Evolutionary conservation across 2,888 invertebrate genomes (phyloP), one percentile per base, ranked within the genome.

Genomic region (Dryadula phaetusa): DNA sequence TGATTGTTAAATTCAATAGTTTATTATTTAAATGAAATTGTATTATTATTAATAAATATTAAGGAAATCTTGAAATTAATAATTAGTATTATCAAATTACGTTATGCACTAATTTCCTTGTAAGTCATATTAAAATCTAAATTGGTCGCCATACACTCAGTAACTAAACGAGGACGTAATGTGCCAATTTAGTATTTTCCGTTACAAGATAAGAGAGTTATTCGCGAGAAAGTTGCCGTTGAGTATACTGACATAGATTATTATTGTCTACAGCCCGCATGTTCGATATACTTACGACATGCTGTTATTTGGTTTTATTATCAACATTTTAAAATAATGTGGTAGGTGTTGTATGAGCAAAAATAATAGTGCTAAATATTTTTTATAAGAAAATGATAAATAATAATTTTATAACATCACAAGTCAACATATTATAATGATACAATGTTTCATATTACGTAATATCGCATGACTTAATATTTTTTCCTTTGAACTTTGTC

Each of bases 201-300:
- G 77, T 79, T 77, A 75, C 60, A 74, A 75, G 80, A 82, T 82
- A 83, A 82, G 76, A 65, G 71, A 76, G 76, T 76, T 78, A 82
- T 83, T 84, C 75, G 79, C 85, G 87, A 87, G 88, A 89, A 88
- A 89, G 88, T 85, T 74, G 72, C 72, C 72, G 69, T 70, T 72
- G 70, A 69, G 70, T 70, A 80, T 76, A 65, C 70, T 74, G 72
- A 73, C 69, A 71, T 74, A 77, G 78, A 77, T 80, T 80, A 76
- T 74, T 74, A 76, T 74, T 74, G 77, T 82, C 79, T 79, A 72
- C 74, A 70, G 70, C 86, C 86, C 86, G 86, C 86, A 87, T 86
- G 70, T 63, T 66, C 64, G 70, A 70, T 71, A 66, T 66, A 76
- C 77, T 79, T 77, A 77, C 78, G 74, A 75, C 72, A 77, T 74